phyloP scores from a whole-genome alignment of 2,797 vertebrate species.

The Coilia nasus region DNA sequence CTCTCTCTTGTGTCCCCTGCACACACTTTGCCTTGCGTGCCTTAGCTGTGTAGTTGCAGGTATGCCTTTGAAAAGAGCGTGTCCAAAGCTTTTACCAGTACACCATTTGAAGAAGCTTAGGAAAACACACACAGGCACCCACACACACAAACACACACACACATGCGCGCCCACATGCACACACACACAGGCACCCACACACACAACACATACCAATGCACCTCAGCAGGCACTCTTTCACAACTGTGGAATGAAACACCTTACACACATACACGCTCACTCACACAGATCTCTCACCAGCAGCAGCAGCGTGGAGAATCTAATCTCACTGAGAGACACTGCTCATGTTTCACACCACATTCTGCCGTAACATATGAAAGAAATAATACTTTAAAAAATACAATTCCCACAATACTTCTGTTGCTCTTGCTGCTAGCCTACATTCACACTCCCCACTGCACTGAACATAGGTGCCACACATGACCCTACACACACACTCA shows the following conservation, averaged over 20 bases:
- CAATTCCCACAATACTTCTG: neutral
- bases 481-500: neutral
- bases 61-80: neutral
- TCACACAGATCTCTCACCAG: neutral
- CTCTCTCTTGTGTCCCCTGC: neutral
- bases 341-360: constrained; percentile 13
- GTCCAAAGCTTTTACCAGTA: neutral
- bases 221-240: neutral
- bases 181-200: neutral
- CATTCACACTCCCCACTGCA: neutral
- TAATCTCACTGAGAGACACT: constrained; percentile 15
- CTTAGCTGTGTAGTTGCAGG: neutral
- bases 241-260: neutral
- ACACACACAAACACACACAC: neutral
- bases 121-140: neutral
- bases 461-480: neutral
- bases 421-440: neutral
- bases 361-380: constrained; percentile 6
- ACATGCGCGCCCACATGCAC: constrained; percentile 1
- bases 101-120: neutral
- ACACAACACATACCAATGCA: no score
- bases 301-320: neutral
- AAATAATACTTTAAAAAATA: neutral
- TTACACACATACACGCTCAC: neutral
- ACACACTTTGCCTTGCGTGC: neutral